phyloP scores from a whole-genome alignment of 2,113 vertebrate genomes.

The Scomber japonicus region DNA sequence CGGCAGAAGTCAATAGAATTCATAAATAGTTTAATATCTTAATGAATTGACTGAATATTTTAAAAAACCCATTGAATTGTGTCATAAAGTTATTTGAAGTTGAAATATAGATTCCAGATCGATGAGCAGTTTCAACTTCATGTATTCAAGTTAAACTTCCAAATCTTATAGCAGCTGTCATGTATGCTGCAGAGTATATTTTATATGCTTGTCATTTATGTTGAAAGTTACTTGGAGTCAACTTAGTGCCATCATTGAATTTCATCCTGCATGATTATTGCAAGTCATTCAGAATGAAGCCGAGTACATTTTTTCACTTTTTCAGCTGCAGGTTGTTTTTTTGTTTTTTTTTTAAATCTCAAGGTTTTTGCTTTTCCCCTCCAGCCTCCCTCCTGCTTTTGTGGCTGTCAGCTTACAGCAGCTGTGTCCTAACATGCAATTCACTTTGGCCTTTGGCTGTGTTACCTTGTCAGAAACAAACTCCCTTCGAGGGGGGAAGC shows the following conservation, averaged over 20 bases:
- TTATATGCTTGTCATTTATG: too few species aligned
- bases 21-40: too few species aligned
- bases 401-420: conserved; percentile 17
- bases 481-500: conserved; percentile 13
- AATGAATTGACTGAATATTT: too few species aligned
- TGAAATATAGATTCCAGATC: too few species aligned
- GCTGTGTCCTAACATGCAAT: conserved; percentile 18
- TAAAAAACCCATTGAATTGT: too few species aligned
- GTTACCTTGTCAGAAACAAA: conserved; percentile 27
- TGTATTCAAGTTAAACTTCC: too few species aligned
- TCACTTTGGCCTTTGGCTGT: conserved; percentile 5
- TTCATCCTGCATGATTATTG: too few species aligned
- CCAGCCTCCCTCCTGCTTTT: background rate
- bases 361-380: background rate
- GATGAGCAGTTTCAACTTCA: too few species aligned
- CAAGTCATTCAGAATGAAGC: background rate
- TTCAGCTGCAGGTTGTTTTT: background rate
- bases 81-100: too few species aligned
- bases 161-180: background rate
- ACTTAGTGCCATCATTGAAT: background rate
- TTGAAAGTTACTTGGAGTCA: too few species aligned
- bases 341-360: background rate
- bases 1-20: too few species aligned
- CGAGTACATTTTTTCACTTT: background rate
- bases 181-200: too few species aligned